Conservation (phyloP, 2,113 vertebrate species). For the Mugil cephalus region DNA sequence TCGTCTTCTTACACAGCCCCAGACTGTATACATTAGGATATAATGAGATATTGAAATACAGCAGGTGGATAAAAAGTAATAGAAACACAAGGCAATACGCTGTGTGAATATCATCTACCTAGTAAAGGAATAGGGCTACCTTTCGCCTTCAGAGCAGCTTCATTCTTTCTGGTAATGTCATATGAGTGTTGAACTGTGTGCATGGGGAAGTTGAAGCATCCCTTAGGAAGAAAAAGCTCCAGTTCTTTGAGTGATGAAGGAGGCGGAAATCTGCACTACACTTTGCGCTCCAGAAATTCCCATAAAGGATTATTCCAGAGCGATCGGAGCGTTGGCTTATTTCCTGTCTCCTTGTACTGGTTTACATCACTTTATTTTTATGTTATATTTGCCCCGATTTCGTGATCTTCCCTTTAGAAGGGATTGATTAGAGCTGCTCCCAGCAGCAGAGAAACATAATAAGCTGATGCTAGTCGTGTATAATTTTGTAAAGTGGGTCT, state of each 20-base stretch:
- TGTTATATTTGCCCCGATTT: slow-evolving; percentile 1
- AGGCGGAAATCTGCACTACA: slow-evolving; percentile 46
- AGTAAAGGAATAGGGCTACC: slow-evolving; percentile 9
- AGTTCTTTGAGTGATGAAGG: slow-evolving; percentile 63
- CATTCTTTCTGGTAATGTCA: slow-evolving; percentile 50
- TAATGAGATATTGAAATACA: slow-evolving; percentile 42
- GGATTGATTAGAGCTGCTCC: background rate
- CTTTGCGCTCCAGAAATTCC: slow-evolving; percentile 55
- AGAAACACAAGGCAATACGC: slow-evolving; percentile 28
- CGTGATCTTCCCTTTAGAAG: slow-evolving; percentile 7
- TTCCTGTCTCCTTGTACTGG: slow-evolving; percentile 35
- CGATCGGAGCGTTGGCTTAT: slow-evolving; percentile 47
- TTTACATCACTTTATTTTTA: slow-evolving; percentile 39
- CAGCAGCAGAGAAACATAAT: slow-evolving; percentile 3
- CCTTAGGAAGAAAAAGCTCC: slow-evolving; percentile 46
- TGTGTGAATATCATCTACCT: slow-evolving; percentile 38
- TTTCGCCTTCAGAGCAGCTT: slow-evolving; percentile 37
- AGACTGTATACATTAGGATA: slow-evolving; percentile 15
- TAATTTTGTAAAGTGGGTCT: slow-evolving; percentile 7
- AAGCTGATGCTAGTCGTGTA: slow-evolving; percentile 1
- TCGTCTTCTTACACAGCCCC: slow-evolving; percentile 33
- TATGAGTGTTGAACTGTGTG: slow-evolving; percentile 47
- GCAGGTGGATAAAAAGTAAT: slow-evolving; percentile 18
- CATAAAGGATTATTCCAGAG: slow-evolving; percentile 56
- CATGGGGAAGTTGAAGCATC: slow-evolving; percentile 44